A percentile compares a stretch with the other conserved stretches of the same genome.
Conservation (phyloP, 1,140 invertebrate species). For the Probaryconus sp. region DNA sequence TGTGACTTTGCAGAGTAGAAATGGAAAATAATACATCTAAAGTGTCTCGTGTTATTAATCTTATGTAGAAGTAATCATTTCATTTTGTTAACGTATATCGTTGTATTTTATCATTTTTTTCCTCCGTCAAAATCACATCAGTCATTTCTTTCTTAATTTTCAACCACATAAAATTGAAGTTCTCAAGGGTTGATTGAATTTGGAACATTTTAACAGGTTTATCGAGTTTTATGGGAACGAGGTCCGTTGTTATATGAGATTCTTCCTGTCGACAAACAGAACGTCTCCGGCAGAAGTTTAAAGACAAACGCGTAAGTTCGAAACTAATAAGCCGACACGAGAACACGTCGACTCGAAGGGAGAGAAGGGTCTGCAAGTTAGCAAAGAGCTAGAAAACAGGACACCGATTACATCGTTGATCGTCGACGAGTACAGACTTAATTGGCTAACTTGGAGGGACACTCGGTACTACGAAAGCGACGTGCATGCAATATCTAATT, state of each 20-base stretch:
- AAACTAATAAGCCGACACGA: conserved; percentile 61
- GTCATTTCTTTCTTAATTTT: too few species aligned
- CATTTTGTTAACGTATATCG: conserved; percentile 2
- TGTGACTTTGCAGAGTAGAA: conserved; percentile 61
- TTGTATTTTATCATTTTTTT: too few species aligned
- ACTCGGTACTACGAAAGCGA: conserved; percentile 56
- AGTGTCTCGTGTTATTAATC: conserved; percentile 66
- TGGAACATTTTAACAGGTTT: conserved; percentile 25
- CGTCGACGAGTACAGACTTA: conserved; percentile 56
- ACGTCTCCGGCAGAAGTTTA: conserved; percentile 55
- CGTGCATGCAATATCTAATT: conserved; percentile 54
- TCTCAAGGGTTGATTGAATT: too few species aligned
- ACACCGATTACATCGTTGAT: conserved; percentile 61
- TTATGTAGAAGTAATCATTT: conserved; percentile 47
- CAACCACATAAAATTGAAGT: too few species aligned
- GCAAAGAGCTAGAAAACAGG: conserved; percentile 47
- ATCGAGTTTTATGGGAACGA: conserved; percentile 45
- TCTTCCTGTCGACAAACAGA: conserved; percentile 55
- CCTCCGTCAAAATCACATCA: too few species aligned
- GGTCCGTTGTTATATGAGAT: conserved; percentile 43
- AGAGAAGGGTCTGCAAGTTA: conserved; percentile 46
- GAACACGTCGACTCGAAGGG: conserved; percentile 48
- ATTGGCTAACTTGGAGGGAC: conserved; percentile 61
- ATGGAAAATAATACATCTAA: conserved; percentile 72
- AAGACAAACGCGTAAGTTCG: conserved; percentile 57